Conservation (phyloP, 2,888 invertebrate genomes). For the Dryobotodes eremita region DNA sequence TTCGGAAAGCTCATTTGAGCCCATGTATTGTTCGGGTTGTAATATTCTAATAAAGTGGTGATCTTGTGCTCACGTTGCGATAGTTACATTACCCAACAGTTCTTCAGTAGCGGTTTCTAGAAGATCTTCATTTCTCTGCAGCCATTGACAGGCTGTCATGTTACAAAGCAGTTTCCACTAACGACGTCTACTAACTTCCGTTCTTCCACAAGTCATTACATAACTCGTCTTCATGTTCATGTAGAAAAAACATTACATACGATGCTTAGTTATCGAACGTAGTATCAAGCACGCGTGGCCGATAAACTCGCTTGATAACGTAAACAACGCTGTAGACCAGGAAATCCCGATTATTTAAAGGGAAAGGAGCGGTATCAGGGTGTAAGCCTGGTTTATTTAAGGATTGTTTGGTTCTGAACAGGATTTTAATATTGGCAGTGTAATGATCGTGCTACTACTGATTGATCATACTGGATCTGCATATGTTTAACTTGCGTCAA, state of each 20-base stretch:
- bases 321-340: conserved; percentile 41
- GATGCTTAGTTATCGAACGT: conserved; percentile 48
- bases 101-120: conserved; percentile 9
- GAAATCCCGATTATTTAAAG: conserved; percentile 46
- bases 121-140: conserved; percentile 8
- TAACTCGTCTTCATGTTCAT: conserved; percentile 47
- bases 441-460: not conserved
- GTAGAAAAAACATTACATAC: conserved; percentile 54
- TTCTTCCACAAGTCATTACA: conserved; percentile 50
- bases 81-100: not conserved
- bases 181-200: conserved; percentile 41
- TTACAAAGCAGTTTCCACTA: conserved; percentile 30
- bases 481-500: not conserved
- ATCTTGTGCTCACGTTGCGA: not conserved
- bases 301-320: conserved; percentile 62
- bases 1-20: not conserved
- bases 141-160: conserved; percentile 49
- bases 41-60: too few relatives aligned
- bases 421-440: not conserved
- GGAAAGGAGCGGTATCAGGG: conserved; percentile 10
- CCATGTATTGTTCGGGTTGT: not conserved
- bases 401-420: not conserved
- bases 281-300: conserved; percentile 62
- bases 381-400: not conserved
- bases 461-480: not conserved